These are phyloP conservation scores for Adelphocoris suturalis DNA, from an alignment of 2,888 invertebrate species.

Conservation along the genomic window DNA sequence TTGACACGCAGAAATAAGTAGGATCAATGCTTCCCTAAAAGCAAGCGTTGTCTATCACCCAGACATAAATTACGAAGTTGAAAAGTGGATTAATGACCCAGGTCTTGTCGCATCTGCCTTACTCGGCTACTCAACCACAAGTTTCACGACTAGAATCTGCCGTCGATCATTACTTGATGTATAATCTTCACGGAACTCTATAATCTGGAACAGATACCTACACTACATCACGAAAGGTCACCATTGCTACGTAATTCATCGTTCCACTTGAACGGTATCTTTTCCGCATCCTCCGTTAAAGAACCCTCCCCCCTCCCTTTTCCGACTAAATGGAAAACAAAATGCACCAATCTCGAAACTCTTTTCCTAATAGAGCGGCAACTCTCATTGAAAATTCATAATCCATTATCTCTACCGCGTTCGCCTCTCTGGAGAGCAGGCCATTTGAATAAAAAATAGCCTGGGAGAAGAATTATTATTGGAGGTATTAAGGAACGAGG, in stretches of 20 bases:
- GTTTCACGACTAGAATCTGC: background rate
- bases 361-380: constrained; percentile 38
- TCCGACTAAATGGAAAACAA: constrained; percentile 11
- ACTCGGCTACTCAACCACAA: background rate
- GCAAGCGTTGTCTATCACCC: too few relatives aligned
- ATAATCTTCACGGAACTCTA: constrained; percentile 8
- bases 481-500: constrained; percentile 13
- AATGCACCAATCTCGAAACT: constrained; percentile 27
- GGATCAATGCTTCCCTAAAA: too few relatives aligned
- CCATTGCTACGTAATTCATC: background rate
- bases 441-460: constrained; percentile 47
- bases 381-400: constrained; percentile 40
- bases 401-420: constrained; percentile 6
- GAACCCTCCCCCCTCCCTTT: background rate
- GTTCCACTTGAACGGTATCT: background rate
- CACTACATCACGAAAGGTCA: background rate
- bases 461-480: constrained; percentile 32
- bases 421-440: constrained; percentile 8
- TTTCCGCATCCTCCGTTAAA: background rate
- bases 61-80: too few relatives aligned
- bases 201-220: background rate
- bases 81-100: too few relatives aligned
- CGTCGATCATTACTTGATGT: background rate
- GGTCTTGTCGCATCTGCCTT: too few relatives aligned
- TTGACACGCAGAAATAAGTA: too few relatives aligned